phyloP scores from a whole-genome alignment of 2,888 invertebrate species.

The Saturnia japonica region DNA sequence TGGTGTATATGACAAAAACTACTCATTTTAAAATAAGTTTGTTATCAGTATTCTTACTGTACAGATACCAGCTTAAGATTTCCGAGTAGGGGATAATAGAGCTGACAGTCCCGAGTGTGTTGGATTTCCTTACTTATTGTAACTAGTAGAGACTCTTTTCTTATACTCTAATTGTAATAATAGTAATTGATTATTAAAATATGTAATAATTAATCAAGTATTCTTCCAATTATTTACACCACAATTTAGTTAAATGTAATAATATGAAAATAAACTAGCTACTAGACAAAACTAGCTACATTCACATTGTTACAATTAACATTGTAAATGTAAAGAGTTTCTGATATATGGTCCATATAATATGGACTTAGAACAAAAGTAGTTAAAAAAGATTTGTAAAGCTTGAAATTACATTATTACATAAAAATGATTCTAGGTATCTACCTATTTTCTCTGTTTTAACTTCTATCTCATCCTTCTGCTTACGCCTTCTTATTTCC shows the following conservation, averaged over 20 bases:
- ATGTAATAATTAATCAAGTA: too few species aligned
- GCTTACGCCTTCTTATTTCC: constrained; percentile 48
- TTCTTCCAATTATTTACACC: too few species aligned
- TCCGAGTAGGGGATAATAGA: neutral
- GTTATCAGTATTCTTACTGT: neutral
- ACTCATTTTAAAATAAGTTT: neutral
- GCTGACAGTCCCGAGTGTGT: neutral
- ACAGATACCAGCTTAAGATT: neutral
- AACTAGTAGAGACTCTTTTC: neutral
- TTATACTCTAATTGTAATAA: too few species aligned
- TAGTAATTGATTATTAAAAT: too few species aligned
- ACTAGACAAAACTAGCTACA: too few species aligned
- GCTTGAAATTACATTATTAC: neutral
- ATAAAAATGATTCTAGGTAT: too few species aligned
- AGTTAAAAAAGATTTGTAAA: neutral
- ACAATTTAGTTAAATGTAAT: too few species aligned
- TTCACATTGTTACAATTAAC: neutral
- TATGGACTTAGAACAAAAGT: neutral
- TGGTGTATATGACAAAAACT: neutral
- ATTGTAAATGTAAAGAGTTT: neutral
- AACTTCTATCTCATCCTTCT: constrained; percentile 54
- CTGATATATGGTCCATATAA: too few species aligned
- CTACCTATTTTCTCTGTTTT: constrained; percentile 69
- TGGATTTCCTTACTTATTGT: neutral
- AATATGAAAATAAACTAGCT: too few species aligned